Conservation (phyloP, 1,140 invertebrate species). For the Eciton burchellii region DNA sequence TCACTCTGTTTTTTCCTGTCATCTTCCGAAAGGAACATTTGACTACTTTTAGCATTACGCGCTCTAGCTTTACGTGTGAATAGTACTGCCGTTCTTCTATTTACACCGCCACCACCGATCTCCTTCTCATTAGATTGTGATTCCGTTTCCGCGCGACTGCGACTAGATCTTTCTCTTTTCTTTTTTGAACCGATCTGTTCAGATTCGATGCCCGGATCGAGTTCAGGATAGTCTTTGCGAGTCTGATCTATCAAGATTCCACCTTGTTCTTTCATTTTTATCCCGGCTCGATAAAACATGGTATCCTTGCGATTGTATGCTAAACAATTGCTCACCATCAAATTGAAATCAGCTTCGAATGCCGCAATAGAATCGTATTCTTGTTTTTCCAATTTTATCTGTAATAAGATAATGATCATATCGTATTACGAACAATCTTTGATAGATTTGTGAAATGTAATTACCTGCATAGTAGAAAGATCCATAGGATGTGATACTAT, state of each 20-base stretch:
- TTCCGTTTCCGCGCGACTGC: conserved; percentile 79
- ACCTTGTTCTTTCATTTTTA: conserved; percentile 95
- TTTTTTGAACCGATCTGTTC: conserved; percentile 70
- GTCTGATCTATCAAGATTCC: conserved; percentile 91
- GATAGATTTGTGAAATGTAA: background rate
- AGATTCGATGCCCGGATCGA: conserved; percentile 86
- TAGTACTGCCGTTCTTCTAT: conserved; percentile 93
- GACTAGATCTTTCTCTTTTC: conserved; percentile 79
- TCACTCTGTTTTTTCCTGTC: conserved; percentile 84
- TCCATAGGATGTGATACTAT: conserved; percentile 98
- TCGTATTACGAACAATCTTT: conserved; percentile 11
- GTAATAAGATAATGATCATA: conserved; percentile 66
- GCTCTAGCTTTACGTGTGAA: conserved; percentile 91
- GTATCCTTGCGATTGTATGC: conserved; percentile 98
- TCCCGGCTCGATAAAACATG: conserved; percentile 93
- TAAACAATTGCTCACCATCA: conserved; percentile 98
- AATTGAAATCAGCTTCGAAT: conserved; percentile 95
- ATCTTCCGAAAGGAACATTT: conserved; percentile 72
- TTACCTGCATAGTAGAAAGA: conserved; percentile 94
- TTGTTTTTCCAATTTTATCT: conserved; percentile 91
- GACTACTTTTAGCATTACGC: conserved; percentile 84
- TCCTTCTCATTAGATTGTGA: conserved; percentile 78
- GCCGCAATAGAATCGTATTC: conserved; percentile 92
- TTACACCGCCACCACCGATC: conserved; percentile 87
- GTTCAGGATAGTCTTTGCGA: conserved; percentile 88